Evolutionary conservation across 2,888 invertebrate species (phyloP).

Genomic region (Petrolisthes cinctipes): DNA sequence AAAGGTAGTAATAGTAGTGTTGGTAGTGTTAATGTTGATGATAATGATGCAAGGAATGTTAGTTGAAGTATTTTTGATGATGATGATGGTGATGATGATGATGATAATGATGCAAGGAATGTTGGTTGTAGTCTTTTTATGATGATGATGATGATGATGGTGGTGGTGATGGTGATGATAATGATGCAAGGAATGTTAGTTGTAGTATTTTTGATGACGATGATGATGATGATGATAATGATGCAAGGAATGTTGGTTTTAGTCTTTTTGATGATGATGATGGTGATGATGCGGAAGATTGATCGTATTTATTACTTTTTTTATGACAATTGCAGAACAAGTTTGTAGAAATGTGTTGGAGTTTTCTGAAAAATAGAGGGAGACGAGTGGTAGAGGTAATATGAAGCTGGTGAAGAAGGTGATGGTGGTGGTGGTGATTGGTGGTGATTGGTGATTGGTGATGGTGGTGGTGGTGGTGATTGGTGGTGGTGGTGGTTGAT

Average conservation of each 20-base stretch:
- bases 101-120: not conserved
- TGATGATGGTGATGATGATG: not conserved
- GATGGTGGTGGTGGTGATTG: too few species aligned
- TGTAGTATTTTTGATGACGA: too few species aligned
- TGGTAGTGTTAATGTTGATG: too few species aligned
- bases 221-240: not conserved
- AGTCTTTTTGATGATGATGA: not conserved
- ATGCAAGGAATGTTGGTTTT: not conserved
- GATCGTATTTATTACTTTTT: not conserved
- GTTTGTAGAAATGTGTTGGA: too few species aligned
- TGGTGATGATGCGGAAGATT: not conserved
- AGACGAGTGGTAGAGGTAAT: not conserved
- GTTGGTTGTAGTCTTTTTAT: not conserved
- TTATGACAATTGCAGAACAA: not conserved
- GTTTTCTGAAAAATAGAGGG: too few species aligned
- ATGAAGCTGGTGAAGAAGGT: not conserved
- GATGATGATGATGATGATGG: not conserved
- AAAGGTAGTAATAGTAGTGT: too few species aligned
- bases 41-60: too few species aligned
- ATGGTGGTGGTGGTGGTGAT: too few species aligned
- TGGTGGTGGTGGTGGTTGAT: too few species aligned
- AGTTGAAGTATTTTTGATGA: too few species aligned
- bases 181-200: too few species aligned
- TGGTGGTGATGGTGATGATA: not conserved
- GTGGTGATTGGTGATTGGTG: too few species aligned